phyloP scores from a whole-genome alignment of 2,888 invertebrate species.

The Platycheirus rosarum region DNA sequence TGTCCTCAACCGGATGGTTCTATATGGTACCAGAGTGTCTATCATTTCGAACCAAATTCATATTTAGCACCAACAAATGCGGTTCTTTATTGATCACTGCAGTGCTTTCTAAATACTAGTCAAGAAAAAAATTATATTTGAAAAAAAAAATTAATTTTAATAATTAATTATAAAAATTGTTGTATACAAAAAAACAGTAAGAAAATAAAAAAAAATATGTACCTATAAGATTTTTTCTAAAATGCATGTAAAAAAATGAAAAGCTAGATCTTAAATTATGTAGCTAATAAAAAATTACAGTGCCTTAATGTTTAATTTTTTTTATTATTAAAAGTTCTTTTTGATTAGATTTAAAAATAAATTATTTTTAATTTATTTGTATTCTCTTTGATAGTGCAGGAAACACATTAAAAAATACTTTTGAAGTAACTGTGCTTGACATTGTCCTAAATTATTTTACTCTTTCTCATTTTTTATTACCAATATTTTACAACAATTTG shows the following conservation, averaged over 20 bases:
- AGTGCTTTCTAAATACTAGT: conserved; percentile 65
- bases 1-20: conserved; percentile 49
- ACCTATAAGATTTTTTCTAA: conserved; percentile 19
- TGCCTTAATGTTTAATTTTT: conserved; percentile 59
- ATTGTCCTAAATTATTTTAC: conserved; percentile 17
- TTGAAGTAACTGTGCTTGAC: conserved; percentile 46
- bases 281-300: conserved; percentile 50
- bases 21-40: conserved; percentile 64
- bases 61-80: conserved; percentile 29
- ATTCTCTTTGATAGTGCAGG: conserved; percentile 43
- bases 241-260: conserved; percentile 35
- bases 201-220: conserved; percentile 10
- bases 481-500: conserved; percentile 10
- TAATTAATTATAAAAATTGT: conserved; percentile 14
- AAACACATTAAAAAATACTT: conserved; percentile 22
- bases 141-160: conserved; percentile 5
- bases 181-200: conserved; percentile 25
- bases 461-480: conserved; percentile 61
- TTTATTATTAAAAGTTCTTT: conserved; percentile 27
- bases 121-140: conserved; percentile 53
- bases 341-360: conserved; percentile 21
- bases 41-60: conserved; percentile 58
- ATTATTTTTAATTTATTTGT: conserved; percentile 27
- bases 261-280: conserved; percentile 15
- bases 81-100: conserved; percentile 31